Evolutionary conservation across 2,113 vertebrate species (phyloP).

Genomic region (Corvus moneduloides): DNA sequence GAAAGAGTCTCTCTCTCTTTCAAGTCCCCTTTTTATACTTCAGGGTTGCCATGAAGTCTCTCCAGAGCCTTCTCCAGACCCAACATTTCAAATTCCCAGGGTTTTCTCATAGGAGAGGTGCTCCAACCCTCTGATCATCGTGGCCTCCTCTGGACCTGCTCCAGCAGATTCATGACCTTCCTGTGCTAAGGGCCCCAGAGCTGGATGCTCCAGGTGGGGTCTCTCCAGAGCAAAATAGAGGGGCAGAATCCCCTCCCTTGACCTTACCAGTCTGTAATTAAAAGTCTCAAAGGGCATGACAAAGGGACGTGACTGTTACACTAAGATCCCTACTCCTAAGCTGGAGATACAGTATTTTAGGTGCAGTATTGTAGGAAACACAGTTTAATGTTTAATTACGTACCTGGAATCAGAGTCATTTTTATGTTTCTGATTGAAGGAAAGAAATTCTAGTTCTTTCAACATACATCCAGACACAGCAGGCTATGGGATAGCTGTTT

Average conservation of each 20-base stretch:
- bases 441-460: not conserved
- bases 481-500: not conserved
- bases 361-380: not conserved
- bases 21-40: not conserved
- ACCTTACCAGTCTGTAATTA: not conserved
- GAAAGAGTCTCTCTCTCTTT: not conserved
- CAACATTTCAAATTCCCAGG: not conserved
- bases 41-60: not conserved
- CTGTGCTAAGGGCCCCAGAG: not conserved
- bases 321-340: not conserved
- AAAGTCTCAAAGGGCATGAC: not conserved
- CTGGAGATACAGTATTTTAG: not conserved
- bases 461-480: not conserved
- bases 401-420: not conserved
- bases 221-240: not conserved
- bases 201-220: not conserved
- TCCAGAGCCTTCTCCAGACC: not conserved
- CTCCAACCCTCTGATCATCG: not conserved
- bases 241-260: not conserved
- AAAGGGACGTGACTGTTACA: not conserved
- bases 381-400: not conserved
- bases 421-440: not conserved
- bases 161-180: not conserved
- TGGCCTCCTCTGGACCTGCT: not conserved
- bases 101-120: not conserved